A percentile compares a stretch with the other conserved stretches of the same genome.
Evolutionary conservation across 2,113 vertebrate species (phyloP).

Genomic region (Oreochromis aureus): DNA sequence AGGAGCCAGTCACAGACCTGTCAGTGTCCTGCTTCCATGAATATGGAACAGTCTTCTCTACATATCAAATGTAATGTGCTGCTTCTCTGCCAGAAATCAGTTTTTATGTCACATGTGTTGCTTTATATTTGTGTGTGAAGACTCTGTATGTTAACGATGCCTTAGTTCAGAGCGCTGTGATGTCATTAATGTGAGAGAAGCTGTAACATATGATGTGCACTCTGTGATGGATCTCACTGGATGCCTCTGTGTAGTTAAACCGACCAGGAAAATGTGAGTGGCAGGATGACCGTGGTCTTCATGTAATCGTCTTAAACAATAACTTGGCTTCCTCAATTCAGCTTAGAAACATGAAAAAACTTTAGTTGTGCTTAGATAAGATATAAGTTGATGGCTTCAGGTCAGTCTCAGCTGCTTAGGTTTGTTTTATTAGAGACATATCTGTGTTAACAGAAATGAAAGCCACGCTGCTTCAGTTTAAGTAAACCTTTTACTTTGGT

Average conservation of each 20-base stretch:
- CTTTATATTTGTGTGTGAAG: neutral
- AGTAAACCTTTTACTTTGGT: neutral
- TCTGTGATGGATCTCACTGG: neutral
- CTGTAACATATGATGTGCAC: neutral
- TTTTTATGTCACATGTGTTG: neutral
- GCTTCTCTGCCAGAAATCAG: neutral
- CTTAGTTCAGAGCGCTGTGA: neutral
- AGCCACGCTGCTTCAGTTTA: neutral
- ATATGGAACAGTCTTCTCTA: neutral
- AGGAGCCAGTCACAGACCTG: neutral
- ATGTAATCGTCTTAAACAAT: neutral
- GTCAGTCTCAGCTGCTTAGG: neutral
- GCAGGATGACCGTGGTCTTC: neutral
- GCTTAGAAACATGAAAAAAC: neutral
- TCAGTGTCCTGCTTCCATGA: neutral
- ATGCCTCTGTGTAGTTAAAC: neutral
- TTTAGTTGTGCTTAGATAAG: slow-evolving; percentile 9
- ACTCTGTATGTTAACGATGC: neutral
- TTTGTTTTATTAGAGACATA: neutral
- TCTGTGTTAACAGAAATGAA: neutral
- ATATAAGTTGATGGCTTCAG: neutral
- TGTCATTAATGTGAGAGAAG: neutral
- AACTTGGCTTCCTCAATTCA: neutral
- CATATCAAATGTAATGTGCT: neutral
- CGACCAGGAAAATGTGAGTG: neutral